Evolutionary conservation across 2,113 vertebrate genomes (phyloP), one percentile per base, ranked within the genome.

Genomic region (Callaeas wilsoni): DNA sequence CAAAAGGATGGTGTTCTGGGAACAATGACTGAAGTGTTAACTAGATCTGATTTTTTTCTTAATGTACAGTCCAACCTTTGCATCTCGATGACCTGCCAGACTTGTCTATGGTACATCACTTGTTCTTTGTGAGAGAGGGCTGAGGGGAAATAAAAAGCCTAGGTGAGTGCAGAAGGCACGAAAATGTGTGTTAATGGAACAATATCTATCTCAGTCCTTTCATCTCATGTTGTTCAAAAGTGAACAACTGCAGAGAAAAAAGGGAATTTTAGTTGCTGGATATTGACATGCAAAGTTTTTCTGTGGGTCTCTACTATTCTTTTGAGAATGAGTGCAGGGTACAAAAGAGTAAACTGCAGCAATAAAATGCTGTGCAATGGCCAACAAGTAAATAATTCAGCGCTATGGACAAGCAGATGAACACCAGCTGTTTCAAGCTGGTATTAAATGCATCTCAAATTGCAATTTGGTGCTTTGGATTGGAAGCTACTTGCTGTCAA

Each of bases 311-410:
- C 25, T 44, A n/a, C 52, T 64, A 12, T 56, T 81, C 53, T 75
- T 93, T 84, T 65, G n/a, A 78, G 46, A 75, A 18, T 11, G 69
- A 87, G 2, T 41, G 13, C 23, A 71, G 52, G 41, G 29, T 64
- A 73, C 53, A 74, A 62, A 94, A 78, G 32, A 84, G 10, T 33
- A 92, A 81, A 44, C 32, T 73, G 60, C 57, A 81, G 56, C 47
- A 90, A 84, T 68, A 87, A 84, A 93, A 56, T n/a, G 65, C 44
- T 89, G 41, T 84, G 57, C 73, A 82, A 29, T 49, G n/a, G 53
- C 49, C 62, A 77, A 47, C 2, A 79, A 63, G 71, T 90, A 90
- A 96, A 94, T 95, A 93, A 95, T 94, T 84, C 77, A 89, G 53
- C 12, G 7, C 62, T 87, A 20, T 15, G 69, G 80, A 84, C 70